These are phyloP conservation scores for Morone saxatilis DNA, from an alignment of 2,113 vertebrate genomes.

Conservation along the genomic window DNA sequence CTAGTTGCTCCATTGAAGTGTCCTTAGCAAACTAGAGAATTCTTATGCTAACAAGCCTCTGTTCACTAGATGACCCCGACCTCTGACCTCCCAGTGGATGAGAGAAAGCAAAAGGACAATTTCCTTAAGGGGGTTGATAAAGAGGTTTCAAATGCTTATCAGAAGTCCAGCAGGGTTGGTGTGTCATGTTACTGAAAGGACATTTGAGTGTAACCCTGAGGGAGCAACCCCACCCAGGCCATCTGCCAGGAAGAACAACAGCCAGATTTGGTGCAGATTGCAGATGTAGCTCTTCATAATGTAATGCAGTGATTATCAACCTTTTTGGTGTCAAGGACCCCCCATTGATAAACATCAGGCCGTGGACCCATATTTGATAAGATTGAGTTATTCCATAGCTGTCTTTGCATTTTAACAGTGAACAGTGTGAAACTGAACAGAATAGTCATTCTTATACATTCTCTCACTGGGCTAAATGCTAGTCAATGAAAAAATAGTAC, in stretches of 20 bases:
- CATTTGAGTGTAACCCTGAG: conserved; percentile 31
- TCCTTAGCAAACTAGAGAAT: background rate
- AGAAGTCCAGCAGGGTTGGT: conserved; percentile 13
- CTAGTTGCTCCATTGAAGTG: background rate
- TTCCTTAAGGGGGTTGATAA: conserved; percentile 1
- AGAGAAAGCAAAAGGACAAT: background rate
- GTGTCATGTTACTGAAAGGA: conserved; percentile 64
- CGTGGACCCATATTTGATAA: no score
- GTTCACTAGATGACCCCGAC: background rate
- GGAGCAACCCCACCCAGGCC: conserved; percentile 40
- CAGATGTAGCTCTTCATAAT: no score
- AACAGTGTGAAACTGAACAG: no score
- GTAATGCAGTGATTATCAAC: background rate
- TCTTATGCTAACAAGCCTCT: background rate
- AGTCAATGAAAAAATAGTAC: no score
- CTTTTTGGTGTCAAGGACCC: no score
- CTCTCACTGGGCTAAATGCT: no score
- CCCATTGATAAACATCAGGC: no score
- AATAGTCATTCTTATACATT: no score
- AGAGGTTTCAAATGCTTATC: conserved; percentile 26
- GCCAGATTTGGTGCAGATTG: conserved; percentile 38
- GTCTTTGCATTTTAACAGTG: no score
- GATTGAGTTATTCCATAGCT: no score
- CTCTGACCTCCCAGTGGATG: conserved; percentile 21
- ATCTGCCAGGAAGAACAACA: conserved; percentile 50